These are phyloP conservation scores for Thalassoma bifasciatum DNA, from an alignment of 2,113 vertebrate genomes.

Conservation along the genomic window DNA sequence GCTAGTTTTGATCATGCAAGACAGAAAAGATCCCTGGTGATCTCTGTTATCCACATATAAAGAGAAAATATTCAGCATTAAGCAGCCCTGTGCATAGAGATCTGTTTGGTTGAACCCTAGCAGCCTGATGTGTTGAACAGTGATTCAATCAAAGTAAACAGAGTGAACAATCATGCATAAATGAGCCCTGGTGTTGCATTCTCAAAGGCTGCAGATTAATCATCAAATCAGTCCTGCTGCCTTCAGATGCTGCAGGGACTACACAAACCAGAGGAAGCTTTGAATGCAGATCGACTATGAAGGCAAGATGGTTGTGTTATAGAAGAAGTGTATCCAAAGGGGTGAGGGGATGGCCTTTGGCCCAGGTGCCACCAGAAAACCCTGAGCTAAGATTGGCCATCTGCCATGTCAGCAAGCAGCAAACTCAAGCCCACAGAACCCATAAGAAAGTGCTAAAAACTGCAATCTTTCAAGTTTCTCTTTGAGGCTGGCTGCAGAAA, in stretches of 20 bases:
- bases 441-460: too few relatives aligned
- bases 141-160: constrained; percentile 1
- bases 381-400: too few relatives aligned
- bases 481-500: too few relatives aligned
- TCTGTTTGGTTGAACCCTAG: background rate
- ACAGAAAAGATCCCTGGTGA: too few relatives aligned
- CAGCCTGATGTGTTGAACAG: background rate
- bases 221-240: background rate
- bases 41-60: background rate
- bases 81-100: background rate
- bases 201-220: background rate
- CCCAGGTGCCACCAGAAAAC: too few relatives aligned
- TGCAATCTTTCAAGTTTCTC: too few relatives aligned
- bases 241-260: background rate
- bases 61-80: background rate
- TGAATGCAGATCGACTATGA: background rate
- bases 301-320: too few relatives aligned
- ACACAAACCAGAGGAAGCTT: background rate
- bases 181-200: background rate
- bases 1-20: too few relatives aligned
- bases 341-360: too few relatives aligned
- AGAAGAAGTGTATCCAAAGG: too few relatives aligned
- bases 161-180: background rate
- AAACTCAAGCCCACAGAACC: too few relatives aligned
- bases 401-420: too few relatives aligned